Conservation (phyloP, 2,113 vertebrate genomes). For the Callaeas wilsoni region DNA sequence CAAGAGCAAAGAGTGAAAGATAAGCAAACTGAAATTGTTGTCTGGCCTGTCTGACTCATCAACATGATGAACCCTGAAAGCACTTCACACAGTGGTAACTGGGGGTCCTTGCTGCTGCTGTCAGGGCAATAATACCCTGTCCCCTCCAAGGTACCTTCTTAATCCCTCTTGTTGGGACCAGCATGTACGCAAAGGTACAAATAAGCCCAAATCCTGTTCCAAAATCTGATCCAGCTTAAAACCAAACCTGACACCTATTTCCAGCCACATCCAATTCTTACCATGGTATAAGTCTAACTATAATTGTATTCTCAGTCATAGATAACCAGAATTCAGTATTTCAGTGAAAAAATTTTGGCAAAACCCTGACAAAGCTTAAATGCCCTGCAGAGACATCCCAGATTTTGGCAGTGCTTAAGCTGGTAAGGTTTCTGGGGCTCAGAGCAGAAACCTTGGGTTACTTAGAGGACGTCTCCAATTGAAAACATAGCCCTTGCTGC, state of each 20-base stretch:
- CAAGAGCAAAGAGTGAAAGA: neutral
- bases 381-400: neutral
- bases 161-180: neutral
- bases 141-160: neutral
- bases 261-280: neutral
- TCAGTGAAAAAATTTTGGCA: neutral
- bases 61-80: neutral
- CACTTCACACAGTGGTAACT: neutral
- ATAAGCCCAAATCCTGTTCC: neutral
- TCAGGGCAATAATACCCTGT: neutral
- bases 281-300: neutral
- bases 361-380: neutral
- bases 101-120: neutral
- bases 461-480: neutral
- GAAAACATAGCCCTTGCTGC: neutral
- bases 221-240: neutral
- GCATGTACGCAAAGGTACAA: neutral
- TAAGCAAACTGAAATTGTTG: neutral
- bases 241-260: neutral
- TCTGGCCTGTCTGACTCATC: neutral
- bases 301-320: neutral
- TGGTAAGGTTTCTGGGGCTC: neutral
- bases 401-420: neutral
- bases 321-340: neutral
- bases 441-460: neutral